Base-by-base conservation (phyloP, 2,113 vertebrate species). In the Xyliphius kryptos region DNA sequence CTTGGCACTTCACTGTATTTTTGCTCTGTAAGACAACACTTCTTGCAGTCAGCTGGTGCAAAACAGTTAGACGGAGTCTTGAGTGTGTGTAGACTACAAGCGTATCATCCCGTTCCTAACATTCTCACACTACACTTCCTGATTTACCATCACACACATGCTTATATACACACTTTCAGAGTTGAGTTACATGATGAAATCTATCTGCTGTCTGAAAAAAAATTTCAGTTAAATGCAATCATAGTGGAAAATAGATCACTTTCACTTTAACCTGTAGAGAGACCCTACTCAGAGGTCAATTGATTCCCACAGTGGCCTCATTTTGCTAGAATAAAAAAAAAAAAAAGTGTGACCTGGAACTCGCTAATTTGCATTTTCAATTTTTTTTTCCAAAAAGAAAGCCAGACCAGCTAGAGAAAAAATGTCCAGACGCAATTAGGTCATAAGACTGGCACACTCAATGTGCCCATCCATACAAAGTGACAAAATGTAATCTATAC, bases 21-120 rank as follows among this genome's bases (percentile, higher is more conserved):
- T 38, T 14, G 36, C 51, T 62, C 59, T 63, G 68, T 61, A 68
- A 76, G 65, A 60, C 52, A 59, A 76, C 60, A 38, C 68, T 48
- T 17, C 8, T 58, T n/a, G 55, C 41, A 43, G 47, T 57, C 46
- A 66, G 68, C 71, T 66, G 69, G 49, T n/a, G 21, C 21, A 32
- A 54, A 59, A 53, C 37, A 15, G 17, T 8, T 52, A 44, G 32
- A 9, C 20, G 16, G 41, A 38, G 22, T 48, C 15, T 10, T 47
- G 41, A n/a, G 41, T 38, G 54, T 49, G 46, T 57, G 46, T 56
- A 26, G 21, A 36, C 43, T 22, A 37, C 36, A 50, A 17, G 13
- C 56, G 37, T 50, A 63, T 61, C 54, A 36, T 67, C 64, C 66
- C 63, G 55, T 53, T 54, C 58, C 52, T 38, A 36, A 11, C 66